Evolutionary conservation across 2,113 vertebrate genomes (phyloP).

Genomic region (Pachyramphus minor): DNA sequence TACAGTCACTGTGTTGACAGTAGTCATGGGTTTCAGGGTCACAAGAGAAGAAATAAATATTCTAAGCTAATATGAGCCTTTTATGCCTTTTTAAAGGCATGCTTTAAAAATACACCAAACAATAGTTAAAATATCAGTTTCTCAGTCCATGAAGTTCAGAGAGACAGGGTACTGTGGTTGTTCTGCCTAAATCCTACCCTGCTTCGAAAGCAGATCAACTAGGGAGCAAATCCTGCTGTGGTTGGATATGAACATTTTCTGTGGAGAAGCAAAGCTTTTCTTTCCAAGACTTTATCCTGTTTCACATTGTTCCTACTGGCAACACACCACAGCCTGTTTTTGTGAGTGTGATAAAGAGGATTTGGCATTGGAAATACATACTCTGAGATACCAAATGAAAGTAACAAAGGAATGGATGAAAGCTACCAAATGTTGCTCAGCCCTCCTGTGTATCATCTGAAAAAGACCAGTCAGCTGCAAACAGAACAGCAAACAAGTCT

Average conservation of each 20-base stretch:
- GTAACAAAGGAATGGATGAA: background rate
- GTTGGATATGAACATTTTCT: background rate
- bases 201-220: background rate
- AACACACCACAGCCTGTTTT: conserved; percentile 14
- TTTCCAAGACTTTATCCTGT: background rate
- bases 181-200: background rate
- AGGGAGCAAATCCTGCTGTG: background rate
- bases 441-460: background rate
- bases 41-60: background rate
- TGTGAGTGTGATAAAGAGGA: conserved; percentile 2
- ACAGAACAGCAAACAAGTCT: background rate
- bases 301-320: background rate
- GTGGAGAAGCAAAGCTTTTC: background rate
- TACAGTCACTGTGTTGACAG: background rate
- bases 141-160: background rate
- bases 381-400: background rate
- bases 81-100: no score
- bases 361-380: background rate
- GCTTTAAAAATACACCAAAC: background rate
- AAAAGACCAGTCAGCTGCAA: background rate
- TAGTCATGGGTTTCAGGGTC: background rate
- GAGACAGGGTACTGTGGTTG: accelerated
- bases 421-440: background rate
- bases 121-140: background rate
- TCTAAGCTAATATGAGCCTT: background rate